Base-by-base conservation (phyloP, 2,113 vertebrate genomes). In the Pseudonaja textilis region DNA sequence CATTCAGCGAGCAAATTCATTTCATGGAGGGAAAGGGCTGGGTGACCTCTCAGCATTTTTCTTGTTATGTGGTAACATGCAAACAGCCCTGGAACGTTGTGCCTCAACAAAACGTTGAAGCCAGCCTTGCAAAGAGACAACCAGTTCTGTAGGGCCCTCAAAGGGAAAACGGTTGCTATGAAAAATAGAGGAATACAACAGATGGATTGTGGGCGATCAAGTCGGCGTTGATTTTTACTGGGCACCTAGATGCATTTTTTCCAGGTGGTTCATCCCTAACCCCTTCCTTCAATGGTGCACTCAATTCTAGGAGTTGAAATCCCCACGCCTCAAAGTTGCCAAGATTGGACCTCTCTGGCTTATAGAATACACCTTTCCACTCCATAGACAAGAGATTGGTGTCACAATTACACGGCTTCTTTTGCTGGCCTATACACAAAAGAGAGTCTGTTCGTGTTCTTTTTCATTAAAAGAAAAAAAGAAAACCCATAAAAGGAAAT, bases 1-100 rank as follows among this genome's bases (percentile, higher is more conserved):
- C n/a, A 50, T 50, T 52, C 16, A 59, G 52, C 25, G 57, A 6
- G 85, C 91, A 74, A 69, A 57, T 42, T 47, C 69, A 91, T 69
- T 55, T 91, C 56, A 56, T 42, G 59, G n/a, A 26, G 57, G 23
- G 23, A 6, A 4, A 26, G n/a, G 74, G 55, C 45, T 52, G 89
- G 89, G n/a, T 2, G n/a, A 59, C 12, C 11, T 11, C 16, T 87
- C 57, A 89, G n/a, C 34, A 56, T 93, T 64, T 64, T 5, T 39
- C 20, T 90, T 52, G 39, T 92, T 93, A 4, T 89, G 20, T 50
- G 85, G 94, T 92, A 89, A 89, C 90, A 95, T 87, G 87, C 47
- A 10, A 92, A 91, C 42, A 91, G 64, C 55, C 0, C n/a, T 45
- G 87, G 91, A 6, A 54, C 56, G 86, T 85, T 16, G 74, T 11